phyloP scores from a whole-genome alignment of 2,797 vertebrate species.

The Gambelia wislizenii region DNA sequence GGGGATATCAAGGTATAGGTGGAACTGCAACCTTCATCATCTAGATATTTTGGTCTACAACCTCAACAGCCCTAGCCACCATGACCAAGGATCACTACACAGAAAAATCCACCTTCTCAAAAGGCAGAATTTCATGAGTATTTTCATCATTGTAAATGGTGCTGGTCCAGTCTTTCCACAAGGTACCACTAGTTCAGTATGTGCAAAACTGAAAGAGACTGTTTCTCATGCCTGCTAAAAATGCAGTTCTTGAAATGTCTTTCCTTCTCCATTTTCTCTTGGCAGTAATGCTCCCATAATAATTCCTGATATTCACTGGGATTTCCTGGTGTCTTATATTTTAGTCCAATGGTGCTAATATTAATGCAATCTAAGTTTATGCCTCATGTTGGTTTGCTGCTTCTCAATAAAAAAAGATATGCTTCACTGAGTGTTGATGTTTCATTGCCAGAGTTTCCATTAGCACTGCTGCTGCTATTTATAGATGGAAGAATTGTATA shows the following conservation, averaged over 20 bases:
- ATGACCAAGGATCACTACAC: not conserved
- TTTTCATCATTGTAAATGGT: not conserved
- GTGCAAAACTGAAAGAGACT: not conserved
- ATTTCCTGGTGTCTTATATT: not conserved
- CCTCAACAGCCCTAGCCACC: no score
- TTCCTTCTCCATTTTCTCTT: not conserved
- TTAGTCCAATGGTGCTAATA: slow-evolving; percentile 15
- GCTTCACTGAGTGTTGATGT: not conserved
- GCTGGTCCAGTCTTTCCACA: slow-evolving; percentile 10
- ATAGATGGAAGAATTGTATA: not conserved
- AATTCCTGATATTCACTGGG: not conserved
- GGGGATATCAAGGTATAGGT: not conserved
- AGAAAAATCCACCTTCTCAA: not conserved
- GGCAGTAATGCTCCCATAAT: not conserved
- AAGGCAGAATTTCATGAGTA: not conserved
- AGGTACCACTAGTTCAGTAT: slow-evolving; percentile 50
- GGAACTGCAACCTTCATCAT: no score
- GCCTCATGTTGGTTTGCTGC: not conserved
- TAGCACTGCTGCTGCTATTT: slow-evolving; percentile 1
- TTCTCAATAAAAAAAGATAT: slow-evolving; percentile 14
- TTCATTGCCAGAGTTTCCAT: slow-evolving; percentile 9
- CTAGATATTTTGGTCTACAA: not conserved
- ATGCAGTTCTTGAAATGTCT: not conserved
- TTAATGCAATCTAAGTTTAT: slow-evolving; percentile 4
- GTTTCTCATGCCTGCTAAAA: not conserved